Conservation (phyloP, 2,888 invertebrate genomes). For the Miltochrista miniata region DNA sequence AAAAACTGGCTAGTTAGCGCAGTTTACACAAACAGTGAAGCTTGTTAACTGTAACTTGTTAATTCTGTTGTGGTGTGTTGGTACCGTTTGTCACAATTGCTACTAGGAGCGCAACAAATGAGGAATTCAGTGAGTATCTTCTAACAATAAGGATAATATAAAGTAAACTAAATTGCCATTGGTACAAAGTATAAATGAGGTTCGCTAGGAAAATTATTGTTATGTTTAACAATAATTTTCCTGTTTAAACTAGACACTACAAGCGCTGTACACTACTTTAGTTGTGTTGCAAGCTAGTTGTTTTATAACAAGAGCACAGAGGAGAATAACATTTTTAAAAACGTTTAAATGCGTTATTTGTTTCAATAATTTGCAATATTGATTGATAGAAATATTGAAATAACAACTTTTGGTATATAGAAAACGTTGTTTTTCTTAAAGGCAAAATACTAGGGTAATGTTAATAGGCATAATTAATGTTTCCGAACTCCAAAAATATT, state of each 20-base stretch:
- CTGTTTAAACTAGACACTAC: conserved; percentile 9
- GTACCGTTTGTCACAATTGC: conserved; percentile 66
- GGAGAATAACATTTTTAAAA: conserved; percentile 6
- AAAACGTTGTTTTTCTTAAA: too few species aligned
- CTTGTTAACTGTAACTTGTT: conserved; percentile 80
- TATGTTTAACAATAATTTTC: conserved; percentile 7
- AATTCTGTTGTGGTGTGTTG: conserved; percentile 63
- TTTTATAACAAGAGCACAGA: not conserved
- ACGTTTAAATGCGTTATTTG: too few species aligned
- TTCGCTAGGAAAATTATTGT: conserved; percentile 27
- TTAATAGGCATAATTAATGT: too few species aligned
- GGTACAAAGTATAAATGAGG: conserved; percentile 22
- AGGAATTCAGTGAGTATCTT: conserved; percentile 23
- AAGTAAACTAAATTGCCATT: conserved; percentile 27
- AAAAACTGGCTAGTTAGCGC: conserved; percentile 72
- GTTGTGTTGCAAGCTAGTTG: conserved; percentile 8
- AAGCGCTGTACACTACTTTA: conserved; percentile 13
- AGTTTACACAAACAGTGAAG: conserved; percentile 72
- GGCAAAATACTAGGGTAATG: too few species aligned
- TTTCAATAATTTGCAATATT: too few species aligned
- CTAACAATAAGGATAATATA: conserved; percentile 16
- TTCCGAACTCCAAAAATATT: too few species aligned
- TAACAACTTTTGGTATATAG: too few species aligned
- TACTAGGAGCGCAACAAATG: conserved; percentile 41
- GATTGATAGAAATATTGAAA: too few species aligned